Evolutionary conservation across 2,888 invertebrate species (phyloP).

Genomic region (Pseudoips prasinana): DNA sequence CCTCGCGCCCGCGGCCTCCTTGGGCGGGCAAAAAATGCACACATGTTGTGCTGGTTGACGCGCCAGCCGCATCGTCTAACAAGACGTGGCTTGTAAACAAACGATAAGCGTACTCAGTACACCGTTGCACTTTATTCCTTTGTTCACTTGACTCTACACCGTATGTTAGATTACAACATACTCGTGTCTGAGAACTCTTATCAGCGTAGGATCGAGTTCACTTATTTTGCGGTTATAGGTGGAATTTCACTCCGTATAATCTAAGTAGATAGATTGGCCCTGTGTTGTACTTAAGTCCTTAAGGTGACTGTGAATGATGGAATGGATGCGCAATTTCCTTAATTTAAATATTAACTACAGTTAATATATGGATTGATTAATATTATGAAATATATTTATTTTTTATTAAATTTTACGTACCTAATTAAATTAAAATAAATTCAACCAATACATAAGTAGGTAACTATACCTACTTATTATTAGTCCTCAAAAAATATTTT

Average conservation of each 20-base stretch:
- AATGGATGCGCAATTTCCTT: too few species aligned
- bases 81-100: slow-evolving; percentile 59
- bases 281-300: too few species aligned
- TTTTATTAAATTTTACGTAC: too few species aligned
- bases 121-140: slow-evolving; percentile 43
- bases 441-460: too few species aligned
- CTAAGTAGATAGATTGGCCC: not conserved
- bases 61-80: slow-evolving; percentile 49
- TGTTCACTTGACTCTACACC: slow-evolving; percentile 54
- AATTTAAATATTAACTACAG: too few species aligned
- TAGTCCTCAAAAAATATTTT: too few species aligned
- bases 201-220: slow-evolving; percentile 44
- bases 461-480: too few species aligned
- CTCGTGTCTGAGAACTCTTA: slow-evolving; percentile 49
- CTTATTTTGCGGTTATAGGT: slow-evolving; percentile 26
- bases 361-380: too few species aligned
- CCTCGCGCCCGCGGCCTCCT: slow-evolving; percentile 82
- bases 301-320: too few species aligned
- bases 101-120: slow-evolving; percentile 48
- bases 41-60: slow-evolving; percentile 66
- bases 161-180: slow-evolving; percentile 47
- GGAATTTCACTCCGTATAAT: slow-evolving; percentile 13
- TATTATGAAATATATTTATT: too few species aligned
- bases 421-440: too few species aligned
- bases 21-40: slow-evolving; percentile 82